Evolutionary conservation across 2,888 invertebrate species (phyloP).

Genomic region (Shargacucullia verbasci): DNA sequence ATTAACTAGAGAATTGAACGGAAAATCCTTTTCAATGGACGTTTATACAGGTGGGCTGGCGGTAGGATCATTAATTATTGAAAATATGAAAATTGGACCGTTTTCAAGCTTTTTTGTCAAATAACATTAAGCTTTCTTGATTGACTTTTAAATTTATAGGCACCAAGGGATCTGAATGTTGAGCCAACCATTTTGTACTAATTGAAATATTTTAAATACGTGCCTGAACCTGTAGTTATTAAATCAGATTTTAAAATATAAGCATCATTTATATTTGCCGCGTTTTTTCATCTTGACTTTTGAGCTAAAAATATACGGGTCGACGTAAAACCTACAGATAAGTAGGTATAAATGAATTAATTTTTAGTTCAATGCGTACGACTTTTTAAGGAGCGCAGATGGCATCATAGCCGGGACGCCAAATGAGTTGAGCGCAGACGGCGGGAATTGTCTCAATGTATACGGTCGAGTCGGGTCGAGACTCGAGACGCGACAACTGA

Average conservation of each 20-base stretch:
- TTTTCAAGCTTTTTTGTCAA: conserved; percentile 7
- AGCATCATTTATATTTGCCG: too few species aligned
- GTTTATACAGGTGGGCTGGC: conserved; percentile 20
- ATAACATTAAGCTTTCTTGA: conserved; percentile 2
- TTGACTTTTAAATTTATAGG: conserved; percentile 2
- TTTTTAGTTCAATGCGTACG: conserved; percentile 15
- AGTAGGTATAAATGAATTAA: neutral
- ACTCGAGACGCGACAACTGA: conserved; percentile 72
- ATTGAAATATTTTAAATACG: too few species aligned
- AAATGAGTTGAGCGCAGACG: conserved; percentile 74
- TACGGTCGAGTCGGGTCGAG: conserved; percentile 62
- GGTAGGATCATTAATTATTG: conserved; percentile 28
- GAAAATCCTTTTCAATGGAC: conserved; percentile 29
- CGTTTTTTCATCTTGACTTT: neutral
- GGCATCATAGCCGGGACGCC: conserved; percentile 62
- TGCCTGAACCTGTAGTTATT: too few species aligned
- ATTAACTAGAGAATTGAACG: conserved; percentile 52
- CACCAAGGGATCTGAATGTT: too few species aligned
- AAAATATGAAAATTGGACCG: conserved; percentile 23
- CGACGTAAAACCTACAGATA: neutral
- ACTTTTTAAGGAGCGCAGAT: conserved; percentile 61
- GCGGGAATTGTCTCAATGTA: conserved; percentile 72
- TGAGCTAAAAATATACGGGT: neutral
- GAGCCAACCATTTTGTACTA: too few species aligned
- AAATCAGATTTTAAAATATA: too few species aligned